These are phyloP conservation scores for Meteorus cinctellus DNA, from an alignment of 2,888 invertebrate genomes.

Conservation along the genomic window DNA sequence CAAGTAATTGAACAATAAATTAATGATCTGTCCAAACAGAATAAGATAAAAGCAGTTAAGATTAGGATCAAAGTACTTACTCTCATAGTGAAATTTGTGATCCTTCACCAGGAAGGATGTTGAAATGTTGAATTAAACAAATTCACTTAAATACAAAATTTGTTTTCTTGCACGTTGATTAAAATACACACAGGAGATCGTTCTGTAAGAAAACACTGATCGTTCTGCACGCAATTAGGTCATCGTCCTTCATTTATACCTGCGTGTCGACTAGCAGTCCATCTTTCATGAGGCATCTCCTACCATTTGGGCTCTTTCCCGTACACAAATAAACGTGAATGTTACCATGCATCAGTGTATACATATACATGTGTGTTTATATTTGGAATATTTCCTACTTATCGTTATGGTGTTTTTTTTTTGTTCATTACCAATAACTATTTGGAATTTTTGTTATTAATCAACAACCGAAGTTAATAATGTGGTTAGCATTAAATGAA, in stretches of 20 bases:
- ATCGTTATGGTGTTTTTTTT: background rate
- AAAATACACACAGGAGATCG: slow-evolving; percentile 56
- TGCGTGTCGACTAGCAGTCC: slow-evolving; percentile 53
- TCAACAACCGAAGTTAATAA: background rate
- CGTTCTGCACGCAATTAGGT: slow-evolving; percentile 72
- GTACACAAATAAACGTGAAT: background rate
- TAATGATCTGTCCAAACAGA: background rate
- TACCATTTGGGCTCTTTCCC: slow-evolving; percentile 41
- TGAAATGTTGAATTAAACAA: background rate
- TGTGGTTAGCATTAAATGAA: background rate
- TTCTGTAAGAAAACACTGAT: slow-evolving; percentile 65
- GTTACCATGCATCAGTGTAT: background rate
- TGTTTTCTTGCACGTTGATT: background rate
- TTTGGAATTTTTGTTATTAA: background rate
- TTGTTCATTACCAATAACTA: background rate
- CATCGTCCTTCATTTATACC: slow-evolving; percentile 73
- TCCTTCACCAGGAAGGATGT: background rate
- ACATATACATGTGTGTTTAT: background rate
- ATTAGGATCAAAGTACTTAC: background rate
- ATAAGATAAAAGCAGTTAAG: no score
- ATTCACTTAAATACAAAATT: background rate
- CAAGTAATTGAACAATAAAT: no score
- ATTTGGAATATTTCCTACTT: background rate
- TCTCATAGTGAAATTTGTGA: background rate
- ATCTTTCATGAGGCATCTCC: slow-evolving; percentile 54